Conservation (phyloP, 2,797 vertebrate genomes). For the Taeniopygia guttata region DNA sequence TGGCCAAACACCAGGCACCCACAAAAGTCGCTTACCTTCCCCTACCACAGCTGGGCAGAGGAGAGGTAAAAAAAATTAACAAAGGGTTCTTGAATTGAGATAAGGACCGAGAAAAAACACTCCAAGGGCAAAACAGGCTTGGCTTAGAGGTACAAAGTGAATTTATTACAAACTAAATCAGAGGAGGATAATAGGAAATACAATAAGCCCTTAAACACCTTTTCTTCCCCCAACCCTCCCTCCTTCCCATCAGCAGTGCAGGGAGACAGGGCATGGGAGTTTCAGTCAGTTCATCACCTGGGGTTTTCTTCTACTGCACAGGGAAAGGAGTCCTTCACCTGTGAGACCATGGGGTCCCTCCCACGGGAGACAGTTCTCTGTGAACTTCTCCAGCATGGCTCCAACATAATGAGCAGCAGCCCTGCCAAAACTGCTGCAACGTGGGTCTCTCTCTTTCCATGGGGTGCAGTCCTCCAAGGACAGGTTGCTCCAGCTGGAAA, state of each 20-base stretch:
- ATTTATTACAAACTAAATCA: not conserved
- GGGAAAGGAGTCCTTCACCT: not conserved
- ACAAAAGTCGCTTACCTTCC: not conserved
- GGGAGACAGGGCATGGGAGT: not conserved
- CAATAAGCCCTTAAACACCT: not conserved
- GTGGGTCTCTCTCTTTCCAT: not conserved
- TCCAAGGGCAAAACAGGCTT: not conserved
- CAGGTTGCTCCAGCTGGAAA: not conserved
- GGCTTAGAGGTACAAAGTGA: not conserved
- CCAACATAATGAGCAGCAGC: not conserved
- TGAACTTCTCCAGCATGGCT: not conserved
- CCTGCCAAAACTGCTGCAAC: not conserved
- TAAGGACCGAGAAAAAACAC: not conserved
- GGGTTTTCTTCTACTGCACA: not conserved
- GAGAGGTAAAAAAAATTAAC: not conserved
- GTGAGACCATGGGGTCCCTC: not conserved
- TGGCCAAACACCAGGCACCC: not conserved
- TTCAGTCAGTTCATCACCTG: accelerated
- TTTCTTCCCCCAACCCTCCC: not conserved
- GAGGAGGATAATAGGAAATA: not conserved
- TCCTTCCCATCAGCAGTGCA: not conserved
- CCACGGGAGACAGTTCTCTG: accelerated
- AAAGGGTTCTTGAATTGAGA: not conserved
- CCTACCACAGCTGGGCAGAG: not conserved
- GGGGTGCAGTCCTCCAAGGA: not conserved